Percentiles rank a stretch among this genome's conserved stretches.
These are phyloP conservation scores for Todus mexicanus DNA, from an alignment of 2,797 vertebrate genomes.

Conservation along the genomic window DNA sequence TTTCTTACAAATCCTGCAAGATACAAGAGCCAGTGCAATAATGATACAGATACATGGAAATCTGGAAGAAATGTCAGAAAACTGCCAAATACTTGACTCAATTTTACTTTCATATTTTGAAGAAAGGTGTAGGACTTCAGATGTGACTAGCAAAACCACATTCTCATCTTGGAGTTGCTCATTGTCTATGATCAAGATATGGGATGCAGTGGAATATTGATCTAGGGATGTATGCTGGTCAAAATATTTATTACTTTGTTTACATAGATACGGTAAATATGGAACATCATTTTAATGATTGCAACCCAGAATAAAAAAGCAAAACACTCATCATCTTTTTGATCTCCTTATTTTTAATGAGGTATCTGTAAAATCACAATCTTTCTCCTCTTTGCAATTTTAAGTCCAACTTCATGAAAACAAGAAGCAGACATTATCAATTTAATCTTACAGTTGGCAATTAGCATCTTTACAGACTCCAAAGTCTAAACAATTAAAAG, in stretches of 20 bases:
- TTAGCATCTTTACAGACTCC: slow-evolving; percentile 37
- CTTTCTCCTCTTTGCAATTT: not conserved
- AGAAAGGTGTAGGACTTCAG: not conserved
- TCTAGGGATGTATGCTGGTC: not conserved
- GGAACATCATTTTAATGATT: not conserved
- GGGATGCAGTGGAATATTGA: not conserved
- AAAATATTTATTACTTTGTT: not conserved
- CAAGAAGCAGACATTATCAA: not conserved
- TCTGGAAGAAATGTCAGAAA: not conserved
- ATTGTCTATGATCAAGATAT: not conserved
- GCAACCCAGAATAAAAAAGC: not conserved
- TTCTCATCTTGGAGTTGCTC: not conserved
- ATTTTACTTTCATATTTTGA: not conserved
- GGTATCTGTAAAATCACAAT: not conserved
- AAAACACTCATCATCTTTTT: not conserved
- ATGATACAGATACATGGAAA: not conserved
- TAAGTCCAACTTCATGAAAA: not conserved
- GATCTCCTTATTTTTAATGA: not conserved
- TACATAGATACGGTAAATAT: not conserved
- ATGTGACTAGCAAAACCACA: not conserved
- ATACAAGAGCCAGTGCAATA: not conserved
- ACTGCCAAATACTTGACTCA: not conserved
- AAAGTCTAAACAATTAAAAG: slow-evolving; percentile 46
- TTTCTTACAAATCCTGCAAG: not conserved
- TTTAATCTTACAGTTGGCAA: not conserved